Percentiles rank a stretch among this genome's conserved stretches.
Conservation (phyloP, 1,140 invertebrate genomes). For the Samia ricini region DNA sequence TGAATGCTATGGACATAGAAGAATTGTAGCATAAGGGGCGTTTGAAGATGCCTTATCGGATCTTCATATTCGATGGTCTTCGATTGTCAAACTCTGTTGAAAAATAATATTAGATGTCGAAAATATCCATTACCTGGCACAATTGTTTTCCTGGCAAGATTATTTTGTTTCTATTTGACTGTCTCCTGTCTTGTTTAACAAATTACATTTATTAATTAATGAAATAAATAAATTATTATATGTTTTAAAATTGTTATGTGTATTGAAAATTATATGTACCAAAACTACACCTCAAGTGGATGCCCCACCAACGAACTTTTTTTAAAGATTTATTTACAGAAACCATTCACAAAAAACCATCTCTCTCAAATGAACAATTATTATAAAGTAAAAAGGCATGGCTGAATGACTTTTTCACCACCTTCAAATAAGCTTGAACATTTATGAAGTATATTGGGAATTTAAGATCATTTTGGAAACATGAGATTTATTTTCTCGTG, state of each 20-base stretch:
- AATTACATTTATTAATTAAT: too few species aligned
- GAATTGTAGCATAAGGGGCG: constrained; percentile 10
- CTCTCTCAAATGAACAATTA: background rate
- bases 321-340: constrained; percentile 20
- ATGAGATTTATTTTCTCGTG: constrained; percentile 10
- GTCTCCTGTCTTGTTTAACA: too few species aligned
- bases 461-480: constrained; percentile 9
- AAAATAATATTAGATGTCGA: constrained; percentile 10
- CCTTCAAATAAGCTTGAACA: background rate
- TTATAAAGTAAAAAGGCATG: constrained; percentile 7
- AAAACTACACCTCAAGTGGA: constrained; percentile 9
- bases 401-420: constrained; percentile 1
- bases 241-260: too few species aligned
- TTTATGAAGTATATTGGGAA: constrained; percentile 5
- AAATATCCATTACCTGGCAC: background rate
- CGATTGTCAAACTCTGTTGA: constrained; percentile 11
- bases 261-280: background rate
- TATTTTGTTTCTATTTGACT: too few species aligned
- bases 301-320: constrained; percentile 5
- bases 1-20: constrained; percentile 7
- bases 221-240: constrained; percentile 3
- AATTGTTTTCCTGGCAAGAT: too few species aligned
- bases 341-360: constrained; percentile 12
- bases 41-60: constrained; percentile 11
- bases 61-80: background rate